Evolutionary conservation across 1,140 invertebrate genomes (phyloP), one percentile per base, ranked within the genome.

Genomic region (Meloidogyne floridensis): DNA sequence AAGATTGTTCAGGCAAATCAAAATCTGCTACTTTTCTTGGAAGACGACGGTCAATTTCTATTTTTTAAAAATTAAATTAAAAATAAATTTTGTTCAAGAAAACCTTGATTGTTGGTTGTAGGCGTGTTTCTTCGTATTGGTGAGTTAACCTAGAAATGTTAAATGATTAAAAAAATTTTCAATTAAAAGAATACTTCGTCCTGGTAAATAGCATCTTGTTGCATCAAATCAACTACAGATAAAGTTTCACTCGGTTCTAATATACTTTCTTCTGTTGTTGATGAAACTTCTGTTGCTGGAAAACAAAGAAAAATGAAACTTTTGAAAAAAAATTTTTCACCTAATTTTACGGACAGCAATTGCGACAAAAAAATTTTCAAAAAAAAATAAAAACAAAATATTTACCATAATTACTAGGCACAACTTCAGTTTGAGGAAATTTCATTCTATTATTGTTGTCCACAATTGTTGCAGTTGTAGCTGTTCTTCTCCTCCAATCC

Each of bases 1-100:
- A 69, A 6, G 82, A 84, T 69, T 86, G 85, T 77, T 86, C 84
- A n/a, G 85, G 85, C 59, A 86, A 84, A 75, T 86, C 84, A 59
- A 86, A 87, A 69, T 86, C 85, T 32, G 85, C 85, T 4, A 86
- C 84, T 56, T 86, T 85, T 43, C 77, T 47, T 7, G 32, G 20
- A 42, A 82, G 4, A 8, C 72, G n/a, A 6, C 53, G 72, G 18
- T 32, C 72, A 51, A 51, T 54, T 74, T 54, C 72, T 74, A 7
- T 15, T 73, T 15, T 47, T 65, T 11, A 77, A 51, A 32, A 20
- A 20, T 15, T 20, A 73, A 80, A 32, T n/a, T 54, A 18, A 70
- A 71, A 18, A 20, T 20, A 13, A 53, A 13, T 20, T 59, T 13
- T 11, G 59, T 47, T 47, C 43, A 78, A 51, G 6, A 9, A 42